phyloP scores from a whole-genome alignment of 2,888 invertebrate species.

The Mesorhabditis sp. region DNA sequence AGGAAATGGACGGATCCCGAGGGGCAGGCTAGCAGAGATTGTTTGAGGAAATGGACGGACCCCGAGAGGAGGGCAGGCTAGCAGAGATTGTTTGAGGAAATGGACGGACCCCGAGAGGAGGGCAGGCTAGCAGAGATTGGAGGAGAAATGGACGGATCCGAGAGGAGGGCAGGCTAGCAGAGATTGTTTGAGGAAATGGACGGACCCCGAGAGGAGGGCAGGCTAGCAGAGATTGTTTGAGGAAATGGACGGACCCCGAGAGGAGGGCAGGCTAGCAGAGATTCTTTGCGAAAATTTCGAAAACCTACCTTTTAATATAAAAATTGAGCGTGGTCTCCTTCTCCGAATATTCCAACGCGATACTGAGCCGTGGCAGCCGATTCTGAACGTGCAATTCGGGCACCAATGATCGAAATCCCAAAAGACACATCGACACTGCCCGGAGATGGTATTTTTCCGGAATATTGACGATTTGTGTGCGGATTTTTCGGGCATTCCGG shows the following conservation, averaged over 20 bases:
- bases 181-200: not conserved
- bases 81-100: not conserved
- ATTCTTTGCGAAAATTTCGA: not conserved
- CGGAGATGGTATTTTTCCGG: too few relatives aligned
- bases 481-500: too few relatives aligned
- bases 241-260: not conserved
- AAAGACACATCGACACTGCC: not conserved
- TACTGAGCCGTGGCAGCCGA: not conserved
- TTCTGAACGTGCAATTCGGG: not conserved
- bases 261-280: not conserved
- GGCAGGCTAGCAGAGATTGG: not conserved
- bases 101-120: not conserved
- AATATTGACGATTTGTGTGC: too few relatives aligned
- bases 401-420: not conserved
- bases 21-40: not conserved
- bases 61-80: not conserved
- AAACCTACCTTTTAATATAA: not conserved
- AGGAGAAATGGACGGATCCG: not conserved
- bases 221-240: not conserved
- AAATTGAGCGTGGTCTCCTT: not conserved
- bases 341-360: not conserved
- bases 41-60: not conserved
- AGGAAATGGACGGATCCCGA: not conserved
- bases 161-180: not conserved
- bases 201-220: not conserved